phyloP scores from a whole-genome alignment of 2,113 vertebrate species.

The Sylvietta virens region DNA sequence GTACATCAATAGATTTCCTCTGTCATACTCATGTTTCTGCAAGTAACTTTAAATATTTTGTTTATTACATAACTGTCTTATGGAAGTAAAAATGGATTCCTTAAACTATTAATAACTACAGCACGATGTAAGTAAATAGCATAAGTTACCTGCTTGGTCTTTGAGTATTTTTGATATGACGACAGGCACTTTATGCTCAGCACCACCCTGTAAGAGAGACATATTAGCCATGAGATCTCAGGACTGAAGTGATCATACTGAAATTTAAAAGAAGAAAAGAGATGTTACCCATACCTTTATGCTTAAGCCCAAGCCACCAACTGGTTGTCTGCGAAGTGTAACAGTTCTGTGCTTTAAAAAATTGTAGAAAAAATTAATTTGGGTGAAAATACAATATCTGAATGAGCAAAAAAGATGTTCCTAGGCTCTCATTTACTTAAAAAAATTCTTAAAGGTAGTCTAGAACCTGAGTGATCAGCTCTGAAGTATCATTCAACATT shows the following conservation, averaged over 20 bases:
- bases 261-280: not conserved
- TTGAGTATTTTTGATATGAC: slow-evolving; percentile 96
- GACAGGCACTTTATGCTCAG: slow-evolving; percentile 91
- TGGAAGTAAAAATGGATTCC: not conserved
- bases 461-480: not conserved
- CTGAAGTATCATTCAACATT: not conserved
- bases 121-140: not conserved
- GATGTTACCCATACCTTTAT: slow-evolving; percentile 83
- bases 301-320: slow-evolving; percentile 91
- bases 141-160: slow-evolving; percentile 90
- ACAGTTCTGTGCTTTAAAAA: slow-evolving; percentile 99
- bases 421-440: not conserved
- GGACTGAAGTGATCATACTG: not conserved
- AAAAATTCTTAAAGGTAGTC: not conserved
- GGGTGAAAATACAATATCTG: slow-evolving; percentile 60
- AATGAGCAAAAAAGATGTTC: not conserved
- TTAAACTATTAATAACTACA: not conserved
- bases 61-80: not conserved
- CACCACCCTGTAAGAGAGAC: slow-evolving; percentile 83
- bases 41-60: not conserved
- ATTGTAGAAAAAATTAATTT: slow-evolving; percentile 72
- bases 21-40: not conserved
- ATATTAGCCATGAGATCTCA: not conserved
- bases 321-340: slow-evolving; percentile 87
- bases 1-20: not conserved